These are phyloP conservation scores for Hirundichthys speculiger DNA, from an alignment of 2,113 vertebrate genomes.

Conservation along the genomic window DNA sequence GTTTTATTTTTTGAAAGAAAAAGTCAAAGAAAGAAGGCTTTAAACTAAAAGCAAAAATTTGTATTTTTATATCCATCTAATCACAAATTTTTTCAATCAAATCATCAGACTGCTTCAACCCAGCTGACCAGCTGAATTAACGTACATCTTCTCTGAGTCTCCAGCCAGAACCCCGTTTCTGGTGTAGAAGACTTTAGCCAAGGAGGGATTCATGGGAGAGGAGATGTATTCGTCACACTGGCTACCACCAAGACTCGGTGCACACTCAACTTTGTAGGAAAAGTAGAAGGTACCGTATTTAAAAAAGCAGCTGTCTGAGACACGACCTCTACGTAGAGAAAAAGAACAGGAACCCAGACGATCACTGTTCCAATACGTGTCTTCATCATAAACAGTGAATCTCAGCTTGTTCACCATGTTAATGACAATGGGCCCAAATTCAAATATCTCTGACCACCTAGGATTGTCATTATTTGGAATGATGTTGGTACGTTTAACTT, in stretches of 20 bases:
- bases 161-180: constrained; percentile 64
- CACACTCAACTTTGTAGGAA: constrained; percentile 56
- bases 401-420: constrained; percentile 16
- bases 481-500: not conserved
- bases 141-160: not conserved
- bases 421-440: constrained; percentile 66
- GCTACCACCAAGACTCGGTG: constrained; percentile 67
- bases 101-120: not conserved
- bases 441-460: constrained; percentile 50
- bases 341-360: constrained; percentile 68
- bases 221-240: constrained; percentile 73
- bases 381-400: constrained; percentile 78
- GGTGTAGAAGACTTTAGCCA: constrained; percentile 55
- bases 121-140: not conserved
- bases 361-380: constrained; percentile 65
- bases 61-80: not conserved
- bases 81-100: not conserved
- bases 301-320: constrained; percentile 47
- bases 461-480: constrained; percentile 74
- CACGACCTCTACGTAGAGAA: not conserved
- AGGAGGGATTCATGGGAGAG: constrained; percentile 39
- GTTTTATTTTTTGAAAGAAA: not conserved
- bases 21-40: not conserved
- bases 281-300: constrained; percentile 70
- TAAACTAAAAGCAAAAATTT: not conserved